These are phyloP conservation scores for Tigriopus californicus DNA, from an alignment of 2,888 invertebrate species.

Conservation along the genomic window DNA sequence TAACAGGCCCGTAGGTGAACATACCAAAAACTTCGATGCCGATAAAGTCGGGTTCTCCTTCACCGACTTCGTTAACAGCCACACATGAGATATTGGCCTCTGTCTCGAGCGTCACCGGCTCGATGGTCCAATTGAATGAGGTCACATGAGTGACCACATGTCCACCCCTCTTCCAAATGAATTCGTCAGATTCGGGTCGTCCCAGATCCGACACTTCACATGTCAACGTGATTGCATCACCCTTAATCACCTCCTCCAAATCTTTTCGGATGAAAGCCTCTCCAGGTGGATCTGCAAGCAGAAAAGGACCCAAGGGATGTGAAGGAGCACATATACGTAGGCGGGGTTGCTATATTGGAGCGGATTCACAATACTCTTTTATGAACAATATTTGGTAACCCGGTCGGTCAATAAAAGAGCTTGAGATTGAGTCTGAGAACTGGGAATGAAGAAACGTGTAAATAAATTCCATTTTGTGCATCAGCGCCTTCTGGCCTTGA, in stretches of 20 bases:
- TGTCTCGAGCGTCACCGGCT: constrained; percentile 62
- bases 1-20: constrained; percentile 19
- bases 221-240: constrained; percentile 55
- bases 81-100: constrained; percentile 72
- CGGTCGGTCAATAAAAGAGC: too few species aligned
- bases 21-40: constrained; percentile 50
- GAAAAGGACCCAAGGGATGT: constrained; percentile 19
- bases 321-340: neutral
- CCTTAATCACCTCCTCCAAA: constrained; percentile 59
- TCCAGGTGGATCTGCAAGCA: constrained; percentile 55
- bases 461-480: too few species aligned
- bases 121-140: constrained; percentile 54
- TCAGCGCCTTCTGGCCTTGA: too few species aligned
- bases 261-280: constrained; percentile 54
- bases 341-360: too few species aligned
- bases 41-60: constrained; percentile 43
- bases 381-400: too few species aligned
- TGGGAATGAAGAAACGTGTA: too few species aligned
- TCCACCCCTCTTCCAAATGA: constrained; percentile 39
- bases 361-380: too few species aligned
- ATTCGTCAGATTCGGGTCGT: constrained; percentile 38
- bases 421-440: too few species aligned
- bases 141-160: constrained; percentile 53
- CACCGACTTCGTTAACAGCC: constrained; percentile 12
- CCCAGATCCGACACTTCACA: constrained; percentile 69